Base-by-base conservation (phyloP, 2,797 vertebrate species). In the Rhinella marina region DNA sequence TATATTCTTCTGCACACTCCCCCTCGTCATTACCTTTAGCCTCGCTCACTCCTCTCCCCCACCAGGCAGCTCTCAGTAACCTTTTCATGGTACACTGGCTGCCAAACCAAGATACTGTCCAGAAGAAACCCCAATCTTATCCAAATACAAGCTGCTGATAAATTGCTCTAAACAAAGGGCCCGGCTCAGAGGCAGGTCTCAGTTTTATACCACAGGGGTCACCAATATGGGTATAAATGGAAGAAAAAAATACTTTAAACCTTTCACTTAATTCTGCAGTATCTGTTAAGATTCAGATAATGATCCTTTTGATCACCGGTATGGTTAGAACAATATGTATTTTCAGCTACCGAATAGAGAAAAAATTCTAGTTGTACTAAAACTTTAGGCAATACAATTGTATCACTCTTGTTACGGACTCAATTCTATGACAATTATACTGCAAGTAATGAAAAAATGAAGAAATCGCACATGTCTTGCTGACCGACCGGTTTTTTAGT, bases 41-140 rank as follows among this genome's bases (percentile, higher is more conserved):
- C 88, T 76, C 32, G 86, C 25, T 82, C 91, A 91, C 90, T 90
- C 92, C 94, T 93, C 93, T 94, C 94, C 90, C 79, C 93, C 92
- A 66, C 86, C 83, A 87, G 25, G 90, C 92, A 93, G 94, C 92
- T 88, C 93, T 92, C 94, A 95, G 68, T 93, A 95, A 96, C 94
- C 91, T 94, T 93, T 93, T 92, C 91, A 95, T 89, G 91, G 87
- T 91, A 92, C 84, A 82, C 89, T 93, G 92, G 90, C 94, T 92
- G 91, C 93, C 92, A 95, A 89, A 95, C 96, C 96, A 95, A 97
- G 96, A 97, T 89, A 93, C 94, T 95, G 95, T 96, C 93, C 95
- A 94, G 95, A 94, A 91, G 91, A 91, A 91, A 93, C 92, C 91
- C 90, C 93, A 95, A 95, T 95, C 93, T 90, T 90, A 94, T 93